Evolutionary conservation across 2,888 invertebrate genomes (phyloP).

Genomic region (Taphrorychus bicolor): DNA sequence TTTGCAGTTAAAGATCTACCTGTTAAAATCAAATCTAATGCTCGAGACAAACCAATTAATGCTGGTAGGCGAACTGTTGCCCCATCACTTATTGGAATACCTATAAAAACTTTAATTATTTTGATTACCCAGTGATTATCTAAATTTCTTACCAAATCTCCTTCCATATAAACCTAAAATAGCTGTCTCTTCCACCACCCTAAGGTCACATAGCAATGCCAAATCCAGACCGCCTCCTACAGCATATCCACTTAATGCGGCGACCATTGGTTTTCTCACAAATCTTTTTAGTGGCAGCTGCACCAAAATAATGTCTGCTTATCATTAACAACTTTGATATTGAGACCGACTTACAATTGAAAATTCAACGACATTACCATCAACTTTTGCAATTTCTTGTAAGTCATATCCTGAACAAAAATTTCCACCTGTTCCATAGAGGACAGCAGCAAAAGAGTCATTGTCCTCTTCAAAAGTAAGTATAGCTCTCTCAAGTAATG

Average conservation of each 20-base stretch:
- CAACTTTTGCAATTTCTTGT: constrained; percentile 68
- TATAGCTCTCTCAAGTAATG: constrained; percentile 74
- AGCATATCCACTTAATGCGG: constrained; percentile 89
- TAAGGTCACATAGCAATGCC: constrained; percentile 88
- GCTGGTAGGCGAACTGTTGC: constrained; percentile 86
- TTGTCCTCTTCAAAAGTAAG: constrained; percentile 81
- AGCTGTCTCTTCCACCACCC: constrained; percentile 87
- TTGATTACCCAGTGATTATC: neutral
- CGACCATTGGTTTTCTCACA: constrained; percentile 86
- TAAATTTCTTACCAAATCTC: constrained; percentile 72
- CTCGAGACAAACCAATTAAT: constrained; percentile 83
- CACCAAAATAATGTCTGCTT: constrained; percentile 29
- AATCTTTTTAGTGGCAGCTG: constrained; percentile 73
- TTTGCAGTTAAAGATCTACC: constrained; percentile 79
- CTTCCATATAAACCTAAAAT: constrained; percentile 86
- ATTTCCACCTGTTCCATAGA: constrained; percentile 91
- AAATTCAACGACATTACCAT: no score
- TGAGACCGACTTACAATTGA: constrained; percentile 41
- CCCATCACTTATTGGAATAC: constrained; percentile 82
- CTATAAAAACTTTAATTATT: constrained; percentile 55
- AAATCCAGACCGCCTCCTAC: constrained; percentile 92
- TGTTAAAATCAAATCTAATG: constrained; percentile 89
- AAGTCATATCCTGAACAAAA: constrained; percentile 95
- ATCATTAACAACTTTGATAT: neutral
- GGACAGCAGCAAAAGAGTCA: constrained; percentile 73